Evolutionary conservation across 1,140 invertebrate species (phyloP).

Genomic region (Plutomurus gul): DNA sequence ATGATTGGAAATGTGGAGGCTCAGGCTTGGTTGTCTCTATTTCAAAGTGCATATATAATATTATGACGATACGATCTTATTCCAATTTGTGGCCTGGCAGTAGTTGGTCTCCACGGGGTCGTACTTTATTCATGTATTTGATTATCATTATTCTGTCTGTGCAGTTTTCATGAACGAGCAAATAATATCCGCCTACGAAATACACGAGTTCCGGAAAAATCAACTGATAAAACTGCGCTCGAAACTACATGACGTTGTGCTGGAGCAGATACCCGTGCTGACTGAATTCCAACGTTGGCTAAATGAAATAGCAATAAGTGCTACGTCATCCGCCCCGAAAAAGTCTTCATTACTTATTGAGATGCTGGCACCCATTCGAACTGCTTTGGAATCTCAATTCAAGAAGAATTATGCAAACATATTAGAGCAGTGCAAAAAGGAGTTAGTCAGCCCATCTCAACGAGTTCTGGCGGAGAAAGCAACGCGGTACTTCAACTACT

Average conservation of each 20-base stretch:
- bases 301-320: constrained; percentile 60
- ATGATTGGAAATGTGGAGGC: constrained; percentile 45
- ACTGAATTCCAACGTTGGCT: constrained; percentile 74
- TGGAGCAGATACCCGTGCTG: constrained; percentile 77
- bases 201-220: constrained; percentile 69
- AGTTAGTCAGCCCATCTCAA: constrained; percentile 33
- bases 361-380: constrained; percentile 59
- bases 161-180: constrained; percentile 34
- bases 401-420: constrained; percentile 17
- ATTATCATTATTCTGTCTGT: neutral
- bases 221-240: constrained; percentile 68
- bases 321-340: constrained; percentile 52
- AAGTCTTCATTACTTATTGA: constrained; percentile 63
- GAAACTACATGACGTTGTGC: constrained; percentile 65
- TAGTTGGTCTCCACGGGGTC: too few relatives aligned
- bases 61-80: neutral
- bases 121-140: neutral
- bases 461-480: constrained; percentile 45
- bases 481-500: neutral
- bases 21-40: constrained; percentile 47
- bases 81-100: too few relatives aligned
- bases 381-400: constrained; percentile 35
- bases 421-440: constrained; percentile 27
- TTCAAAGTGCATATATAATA: constrained; percentile 32
- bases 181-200: constrained; percentile 62